These are phyloP conservation scores for Argyra leucocephala DNA, from an alignment of 2,888 invertebrate species.

Conservation along the genomic window DNA sequence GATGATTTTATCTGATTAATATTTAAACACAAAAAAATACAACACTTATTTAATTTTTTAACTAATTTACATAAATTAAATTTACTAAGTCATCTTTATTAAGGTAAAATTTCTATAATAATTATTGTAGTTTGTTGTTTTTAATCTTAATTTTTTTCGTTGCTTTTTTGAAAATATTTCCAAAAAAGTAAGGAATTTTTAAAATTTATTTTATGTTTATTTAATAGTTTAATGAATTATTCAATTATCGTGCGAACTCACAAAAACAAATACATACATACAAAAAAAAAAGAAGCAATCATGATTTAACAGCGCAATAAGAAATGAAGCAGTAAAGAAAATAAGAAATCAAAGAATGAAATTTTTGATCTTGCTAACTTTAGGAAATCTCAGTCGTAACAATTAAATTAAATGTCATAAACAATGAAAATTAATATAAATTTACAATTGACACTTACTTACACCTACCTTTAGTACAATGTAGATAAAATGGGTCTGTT, in stretches of 20 bases:
- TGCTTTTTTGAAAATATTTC: neutral
- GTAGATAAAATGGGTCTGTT: too few species aligned
- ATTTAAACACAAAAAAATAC: neutral
- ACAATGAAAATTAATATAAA: too few species aligned
- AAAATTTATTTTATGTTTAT: neutral
- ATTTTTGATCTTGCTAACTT: too few species aligned
- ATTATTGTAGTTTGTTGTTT: neutral
- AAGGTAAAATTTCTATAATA: neutral
- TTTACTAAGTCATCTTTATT: neutral
- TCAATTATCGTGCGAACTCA: neutral
- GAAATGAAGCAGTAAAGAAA: neutral
- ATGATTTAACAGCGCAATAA: neutral
- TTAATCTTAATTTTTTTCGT: neutral
- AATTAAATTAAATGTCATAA: too few species aligned
- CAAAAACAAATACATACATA: neutral
- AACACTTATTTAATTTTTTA: neutral
- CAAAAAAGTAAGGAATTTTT: too few species aligned
- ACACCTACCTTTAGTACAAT: too few species aligned
- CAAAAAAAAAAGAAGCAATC: neutral
- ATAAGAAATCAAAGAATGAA: neutral
- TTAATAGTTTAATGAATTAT: constrained; percentile 1
- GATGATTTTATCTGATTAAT: neutral
- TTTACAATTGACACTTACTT: too few species aligned
- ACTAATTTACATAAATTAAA: neutral
- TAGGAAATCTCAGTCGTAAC: too few species aligned